Evolutionary conservation across 2,113 vertebrate genomes (phyloP).

Genomic region (Stigmatopora nigra): DNA sequence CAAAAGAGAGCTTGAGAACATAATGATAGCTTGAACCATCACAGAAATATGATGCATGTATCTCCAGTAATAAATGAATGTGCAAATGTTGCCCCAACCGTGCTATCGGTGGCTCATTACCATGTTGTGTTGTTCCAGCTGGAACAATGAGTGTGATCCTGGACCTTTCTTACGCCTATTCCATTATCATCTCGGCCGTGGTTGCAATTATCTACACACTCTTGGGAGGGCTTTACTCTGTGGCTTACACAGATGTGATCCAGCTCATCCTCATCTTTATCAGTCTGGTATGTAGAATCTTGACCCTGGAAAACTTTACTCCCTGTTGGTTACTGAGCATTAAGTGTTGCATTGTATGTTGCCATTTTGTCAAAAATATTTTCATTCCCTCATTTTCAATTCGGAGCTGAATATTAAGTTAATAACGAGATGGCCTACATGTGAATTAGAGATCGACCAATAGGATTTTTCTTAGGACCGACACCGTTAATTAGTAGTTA

Average conservation of each 20-base stretch:
- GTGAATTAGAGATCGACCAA: too few species aligned
- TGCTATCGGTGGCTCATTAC: conserved; percentile 11
- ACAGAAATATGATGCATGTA: conserved; percentile 37
- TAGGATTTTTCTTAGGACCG: too few species aligned
- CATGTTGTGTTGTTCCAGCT: conserved; percentile 57
- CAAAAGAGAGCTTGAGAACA: conserved; percentile 17
- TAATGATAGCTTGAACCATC: conserved; percentile 23
- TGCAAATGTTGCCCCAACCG: not conserved
- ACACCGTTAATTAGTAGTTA: too few species aligned
- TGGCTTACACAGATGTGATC: conserved; percentile 80
- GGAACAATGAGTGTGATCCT: conserved; percentile 77
- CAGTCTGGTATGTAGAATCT: conserved; percentile 69
- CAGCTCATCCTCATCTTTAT: conserved; percentile 74
- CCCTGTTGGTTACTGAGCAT: not conserved
- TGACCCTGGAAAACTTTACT: not conserved
- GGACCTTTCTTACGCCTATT: conserved; percentile 67
- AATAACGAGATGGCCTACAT: too few species aligned
- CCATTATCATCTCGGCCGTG: conserved; percentile 72
- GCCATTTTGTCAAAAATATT: too few species aligned
- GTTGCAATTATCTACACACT: conserved; percentile 76
- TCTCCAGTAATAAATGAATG: conserved; percentile 6
- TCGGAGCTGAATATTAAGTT: too few species aligned
- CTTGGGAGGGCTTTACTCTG: conserved; percentile 78
- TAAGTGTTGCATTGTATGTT: not conserved
- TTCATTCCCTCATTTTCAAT: too few species aligned